These are phyloP conservation scores for Drosophila ohnishii DNA, from an alignment of 1,140 invertebrate genomes.

Conservation along the genomic window DNA sequence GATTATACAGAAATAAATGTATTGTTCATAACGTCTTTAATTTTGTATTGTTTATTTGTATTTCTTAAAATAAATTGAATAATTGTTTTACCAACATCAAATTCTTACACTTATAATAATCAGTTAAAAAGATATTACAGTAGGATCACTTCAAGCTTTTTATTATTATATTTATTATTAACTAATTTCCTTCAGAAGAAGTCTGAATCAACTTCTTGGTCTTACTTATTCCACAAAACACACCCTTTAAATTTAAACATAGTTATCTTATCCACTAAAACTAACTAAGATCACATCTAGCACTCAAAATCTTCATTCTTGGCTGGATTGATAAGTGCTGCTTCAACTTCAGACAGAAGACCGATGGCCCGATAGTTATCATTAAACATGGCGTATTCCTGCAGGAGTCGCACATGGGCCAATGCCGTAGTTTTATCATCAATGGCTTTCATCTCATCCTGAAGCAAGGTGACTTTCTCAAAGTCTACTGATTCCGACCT, in stretches of 20 bases:
- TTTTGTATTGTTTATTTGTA: neutral
- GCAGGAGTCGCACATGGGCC: conserved; percentile 42
- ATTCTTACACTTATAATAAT: neutral
- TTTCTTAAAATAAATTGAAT: neutral
- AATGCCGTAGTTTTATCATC: conserved; percentile 40
- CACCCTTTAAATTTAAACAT: neutral
- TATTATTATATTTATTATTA: no score
- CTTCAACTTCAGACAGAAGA: conserved; percentile 55
- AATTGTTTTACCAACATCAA: neutral
- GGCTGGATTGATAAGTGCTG: conserved; percentile 42
- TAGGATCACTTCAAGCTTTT: neutral
- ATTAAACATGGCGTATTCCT: conserved; percentile 64
- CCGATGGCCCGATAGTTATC: conserved; percentile 67
- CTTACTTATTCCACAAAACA: neutral
- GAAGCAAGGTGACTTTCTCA: neutral
- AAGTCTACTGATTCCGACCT: neutral
- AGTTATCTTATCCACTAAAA: neutral
- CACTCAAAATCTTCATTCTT: conserved; percentile 39
- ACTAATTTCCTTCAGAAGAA: neutral
- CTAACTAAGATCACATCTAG: neutral
- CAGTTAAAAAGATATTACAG: neutral
- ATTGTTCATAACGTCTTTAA: no score
- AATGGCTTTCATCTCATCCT: conserved; percentile 5
- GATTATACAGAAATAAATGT: no score
- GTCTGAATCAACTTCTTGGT: neutral